phyloP scores from a whole-genome alignment of 2,113 vertebrate genomes.

The Baryphthengus martii region DNA sequence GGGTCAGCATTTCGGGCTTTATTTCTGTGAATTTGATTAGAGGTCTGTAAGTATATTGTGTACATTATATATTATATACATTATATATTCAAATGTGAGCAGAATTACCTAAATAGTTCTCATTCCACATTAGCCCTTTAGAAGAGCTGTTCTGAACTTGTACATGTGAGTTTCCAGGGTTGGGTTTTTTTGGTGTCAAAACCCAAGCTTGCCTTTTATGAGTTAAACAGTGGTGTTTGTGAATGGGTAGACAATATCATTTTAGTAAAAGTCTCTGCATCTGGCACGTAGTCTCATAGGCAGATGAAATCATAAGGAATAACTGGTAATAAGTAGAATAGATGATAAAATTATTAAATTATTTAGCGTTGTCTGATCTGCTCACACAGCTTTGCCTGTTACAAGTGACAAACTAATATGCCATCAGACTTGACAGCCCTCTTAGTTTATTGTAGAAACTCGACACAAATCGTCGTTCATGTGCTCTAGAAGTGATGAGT shows the following conservation, averaged over 20 bases:
- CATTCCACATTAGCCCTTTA: neutral
- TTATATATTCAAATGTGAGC: neutral
- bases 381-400: constrained; percentile 57
- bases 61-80: neutral
- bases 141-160: neutral
- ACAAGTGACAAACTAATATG: constrained; percentile 68
- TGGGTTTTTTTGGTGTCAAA: neutral
- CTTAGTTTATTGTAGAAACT: constrained; percentile 61
- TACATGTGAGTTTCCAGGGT: neutral
- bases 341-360: constrained; percentile 71
- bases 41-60: neutral
- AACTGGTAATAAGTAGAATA: constrained; percentile 53
- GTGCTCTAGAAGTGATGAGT: constrained; percentile 45
- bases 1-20: neutral
- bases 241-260: neutral
- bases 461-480: constrained; percentile 49
- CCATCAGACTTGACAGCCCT: constrained; percentile 56
- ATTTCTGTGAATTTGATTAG: neutral
- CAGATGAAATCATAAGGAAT: constrained; percentile 41
- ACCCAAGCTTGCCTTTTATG: neutral
- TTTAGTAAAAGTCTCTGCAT: neutral
- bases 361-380: constrained; percentile 63
- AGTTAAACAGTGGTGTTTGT: neutral
- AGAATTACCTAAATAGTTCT: neutral
- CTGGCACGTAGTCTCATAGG: neutral